Base-by-base conservation (phyloP, 2,113 vertebrate species). In the Paracyprichromis sp. region DNA sequence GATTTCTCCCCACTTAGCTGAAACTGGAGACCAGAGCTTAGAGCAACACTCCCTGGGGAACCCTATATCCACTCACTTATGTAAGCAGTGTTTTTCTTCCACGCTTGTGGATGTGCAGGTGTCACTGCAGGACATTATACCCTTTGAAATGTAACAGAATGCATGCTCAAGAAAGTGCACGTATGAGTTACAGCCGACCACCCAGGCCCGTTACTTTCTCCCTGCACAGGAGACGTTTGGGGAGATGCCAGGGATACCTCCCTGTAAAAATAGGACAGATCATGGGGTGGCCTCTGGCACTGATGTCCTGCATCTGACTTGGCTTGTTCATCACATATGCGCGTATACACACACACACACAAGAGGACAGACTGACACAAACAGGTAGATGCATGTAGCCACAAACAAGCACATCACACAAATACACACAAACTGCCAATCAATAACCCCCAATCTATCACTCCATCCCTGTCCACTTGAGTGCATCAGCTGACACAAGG, bases 221-320 rank as follows among this genome's bases (percentile, higher is more conserved):
- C 85, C 59, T 91, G 56, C 73, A 57, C 83, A 84, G 81, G 89
- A 91, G 89, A 88, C 26, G 45, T 90, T 66, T 59, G 78, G 83
- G 87, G 83, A 69, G 84, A 91, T 92, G 92, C 92, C 92, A 90
- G 87, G 56, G 89, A 94, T 96, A 91, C 94, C 88, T 90, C 82
- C 52, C 17, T 7, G 43, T 94, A 95, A 95, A 96, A 96, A 96
- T 96, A 96, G 95, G 92, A 88, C 82, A 69, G 90, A 92, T 95
- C 93, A 92, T 78, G 36, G 91, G 90, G 88, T 86, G 76, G 84
- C 90, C 91, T 83, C 17, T 43, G 89, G 93, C 92, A 95, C 90
- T 78, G 86, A 92, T 95, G 92, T 92, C 94, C 78, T 85, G 83
- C 91, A 92, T 93, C 89, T 93, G 93, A 96, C 85, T 84, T 66